Evolutionary conservation across 2,888 invertebrate species (phyloP).

Genomic region (Polydesmus complanatus): DNA sequence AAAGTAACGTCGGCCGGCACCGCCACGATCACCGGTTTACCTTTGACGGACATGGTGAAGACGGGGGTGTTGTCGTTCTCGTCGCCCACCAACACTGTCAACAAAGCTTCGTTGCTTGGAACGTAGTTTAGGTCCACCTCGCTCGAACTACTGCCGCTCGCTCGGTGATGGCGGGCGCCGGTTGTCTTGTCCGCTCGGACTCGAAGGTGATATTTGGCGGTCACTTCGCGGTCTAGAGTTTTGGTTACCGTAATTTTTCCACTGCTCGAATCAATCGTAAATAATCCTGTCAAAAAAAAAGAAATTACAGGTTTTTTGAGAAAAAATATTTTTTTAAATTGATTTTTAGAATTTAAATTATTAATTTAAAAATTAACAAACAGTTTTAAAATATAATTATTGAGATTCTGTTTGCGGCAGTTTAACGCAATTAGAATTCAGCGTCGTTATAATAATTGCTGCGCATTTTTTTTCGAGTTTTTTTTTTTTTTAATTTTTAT

Average conservation of each 20-base stretch:
- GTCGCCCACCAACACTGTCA: conserved; percentile 60
- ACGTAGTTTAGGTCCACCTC: conserved; percentile 9
- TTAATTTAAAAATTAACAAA: no score
- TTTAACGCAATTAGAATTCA: no score
- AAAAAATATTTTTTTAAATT: conserved; percentile 8
- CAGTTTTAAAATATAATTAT: no score
- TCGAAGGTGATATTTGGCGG: conserved; percentile 46
- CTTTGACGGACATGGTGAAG: conserved; percentile 48
- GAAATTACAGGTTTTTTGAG: no score
- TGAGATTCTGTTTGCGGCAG: no score
- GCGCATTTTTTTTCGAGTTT: no score
- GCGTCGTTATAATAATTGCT: no score
- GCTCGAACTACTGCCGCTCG: background rate
- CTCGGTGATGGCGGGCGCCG: conserved; percentile 1
- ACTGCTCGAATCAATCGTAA: conserved; percentile 59
- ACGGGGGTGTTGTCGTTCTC: conserved; percentile 69
- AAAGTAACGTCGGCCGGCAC: conserved; percentile 66
- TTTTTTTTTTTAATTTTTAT: no score
- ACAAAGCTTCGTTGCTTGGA: conserved; percentile 55
- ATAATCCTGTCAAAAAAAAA: conserved; percentile 37
- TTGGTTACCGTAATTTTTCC: conserved; percentile 58
- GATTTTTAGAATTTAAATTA: no score
- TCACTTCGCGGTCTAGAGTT: conserved; percentile 59
- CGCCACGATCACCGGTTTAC: conserved; percentile 65
- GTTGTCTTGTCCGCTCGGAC: conserved; percentile 19